phyloP scores from a whole-genome alignment of 1,140 invertebrate genomes.

The Glossosoma conforme region DNA sequence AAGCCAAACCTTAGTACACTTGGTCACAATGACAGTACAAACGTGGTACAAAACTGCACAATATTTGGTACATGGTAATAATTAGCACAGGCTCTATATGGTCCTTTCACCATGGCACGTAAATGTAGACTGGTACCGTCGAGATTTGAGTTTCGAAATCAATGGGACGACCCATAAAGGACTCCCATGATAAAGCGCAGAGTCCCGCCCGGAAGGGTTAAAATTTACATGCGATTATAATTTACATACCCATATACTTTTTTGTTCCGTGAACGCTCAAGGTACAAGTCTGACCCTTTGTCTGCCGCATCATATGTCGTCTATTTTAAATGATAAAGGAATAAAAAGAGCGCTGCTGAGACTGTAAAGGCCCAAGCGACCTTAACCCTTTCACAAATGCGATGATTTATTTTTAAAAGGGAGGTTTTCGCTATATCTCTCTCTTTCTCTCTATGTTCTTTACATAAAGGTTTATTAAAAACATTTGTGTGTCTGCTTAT shows the following conservation, averaged over 20 bases:
- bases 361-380: not conserved
- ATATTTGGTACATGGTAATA: not conserved
- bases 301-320: slow-evolving; percentile 25
- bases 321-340: slow-evolving; percentile 30
- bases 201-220: slow-evolving; percentile 19
- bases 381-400: not conserved
- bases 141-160: slow-evolving; percentile 14
- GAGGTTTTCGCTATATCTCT: slow-evolving; percentile 11
- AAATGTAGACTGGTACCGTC: slow-evolving; percentile 14
- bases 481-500: not conserved
- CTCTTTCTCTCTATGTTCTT: no score
- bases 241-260: slow-evolving; percentile 26
- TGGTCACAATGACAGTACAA: not conserved
- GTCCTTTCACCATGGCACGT: slow-evolving; percentile 8
- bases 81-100: not conserved
- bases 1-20: no score
- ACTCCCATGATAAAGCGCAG: slow-evolving; percentile 3
- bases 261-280: slow-evolving; percentile 6
- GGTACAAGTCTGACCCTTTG: slow-evolving; percentile 20
- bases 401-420: slow-evolving; percentile 23
- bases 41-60: not conserved
- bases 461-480: slow-evolving; percentile 9
- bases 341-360: not conserved
- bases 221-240: slow-evolving; percentile 32
- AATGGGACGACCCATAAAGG: slow-evolving; percentile 11